Conservation (phyloP, 2,888 invertebrate species). For the Ypsolopha scabrella region DNA sequence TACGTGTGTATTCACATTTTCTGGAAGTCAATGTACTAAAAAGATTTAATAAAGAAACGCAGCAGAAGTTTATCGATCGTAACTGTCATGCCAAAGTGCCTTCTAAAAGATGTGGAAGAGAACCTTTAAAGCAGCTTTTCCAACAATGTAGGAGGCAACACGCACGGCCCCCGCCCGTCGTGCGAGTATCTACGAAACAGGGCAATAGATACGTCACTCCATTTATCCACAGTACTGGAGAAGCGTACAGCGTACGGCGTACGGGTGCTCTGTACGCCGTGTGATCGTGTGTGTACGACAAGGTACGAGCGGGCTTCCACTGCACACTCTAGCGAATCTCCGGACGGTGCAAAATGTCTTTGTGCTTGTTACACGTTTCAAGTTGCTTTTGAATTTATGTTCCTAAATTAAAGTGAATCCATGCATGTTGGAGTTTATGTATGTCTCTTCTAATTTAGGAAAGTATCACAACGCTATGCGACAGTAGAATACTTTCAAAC, state of each 20-base stretch:
- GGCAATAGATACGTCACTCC: constrained; percentile 41
- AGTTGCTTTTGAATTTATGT: neutral
- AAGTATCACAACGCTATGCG: no score
- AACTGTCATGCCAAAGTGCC: constrained; percentile 70
- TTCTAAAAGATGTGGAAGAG: constrained; percentile 66
- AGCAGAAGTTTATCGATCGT: constrained; percentile 68
- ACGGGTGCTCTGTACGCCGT: no score
- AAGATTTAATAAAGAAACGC: constrained; percentile 65
- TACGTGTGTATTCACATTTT: constrained; percentile 9
- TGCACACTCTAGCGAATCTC: neutral
- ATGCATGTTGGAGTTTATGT: neutral
- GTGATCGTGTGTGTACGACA: no score
- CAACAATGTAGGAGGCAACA: constrained; percentile 70
- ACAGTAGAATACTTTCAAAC: no score
- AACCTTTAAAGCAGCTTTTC: constrained; percentile 70
- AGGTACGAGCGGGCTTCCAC: neutral
- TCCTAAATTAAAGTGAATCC: neutral
- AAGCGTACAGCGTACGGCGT: no score
- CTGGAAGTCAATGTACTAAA: constrained; percentile 34
- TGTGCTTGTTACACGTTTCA: neutral
- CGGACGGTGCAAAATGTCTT: neutral
- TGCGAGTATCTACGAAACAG: constrained; percentile 68
- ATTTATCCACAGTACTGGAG: neutral
- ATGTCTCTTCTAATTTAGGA: no score
- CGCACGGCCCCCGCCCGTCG: constrained; percentile 62